Percentiles rank a stretch among this genome's conserved stretches.
phyloP scores from a whole-genome alignment of 2,888 invertebrate genomes.

The Synergus japonicus region DNA sequence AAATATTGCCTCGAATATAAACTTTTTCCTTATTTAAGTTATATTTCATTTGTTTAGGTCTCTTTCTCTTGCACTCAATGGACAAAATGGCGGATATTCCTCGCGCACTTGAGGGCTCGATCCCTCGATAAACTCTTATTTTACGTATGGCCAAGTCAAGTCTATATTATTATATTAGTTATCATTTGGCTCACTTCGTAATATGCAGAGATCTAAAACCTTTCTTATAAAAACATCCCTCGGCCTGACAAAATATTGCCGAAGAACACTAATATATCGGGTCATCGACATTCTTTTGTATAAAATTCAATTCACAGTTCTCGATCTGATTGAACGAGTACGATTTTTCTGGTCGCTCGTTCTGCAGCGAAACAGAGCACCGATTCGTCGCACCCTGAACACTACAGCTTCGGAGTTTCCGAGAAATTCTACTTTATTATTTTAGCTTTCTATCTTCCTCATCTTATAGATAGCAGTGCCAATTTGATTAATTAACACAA shows the following conservation, averaged over 20 bases:
- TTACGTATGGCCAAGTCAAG: conserved; percentile 73
- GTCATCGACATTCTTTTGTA: conserved; percentile 64
- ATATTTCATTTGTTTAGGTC: conserved; percentile 56
- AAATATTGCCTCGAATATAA: conserved; percentile 77
- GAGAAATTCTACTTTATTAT: conserved; percentile 24
- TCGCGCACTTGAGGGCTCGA: conserved; percentile 59
- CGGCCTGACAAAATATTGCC: conserved; percentile 76
- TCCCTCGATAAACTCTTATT: conserved; percentile 56
- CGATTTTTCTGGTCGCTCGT: conserved; percentile 45
- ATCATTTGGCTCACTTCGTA: conserved; percentile 69
- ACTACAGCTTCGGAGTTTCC: conserved; percentile 67
- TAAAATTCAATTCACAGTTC: conserved; percentile 73
- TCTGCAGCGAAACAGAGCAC: conserved; percentile 49
- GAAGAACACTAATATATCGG: conserved; percentile 72
- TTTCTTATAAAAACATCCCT: conserved; percentile 75
- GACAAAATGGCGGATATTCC: conserved; percentile 66
- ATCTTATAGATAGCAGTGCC: conserved; percentile 60
- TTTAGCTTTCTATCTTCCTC: conserved; percentile 48
- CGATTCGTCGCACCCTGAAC: conserved; percentile 74
- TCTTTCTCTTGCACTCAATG: conserved; percentile 54
- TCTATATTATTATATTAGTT: conserved; percentile 65
- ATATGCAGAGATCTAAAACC: conserved; percentile 71
- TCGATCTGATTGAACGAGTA: conserved; percentile 67
- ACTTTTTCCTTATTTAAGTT: conserved; percentile 59
- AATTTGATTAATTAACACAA: neutral